Evolutionary conservation across 2,888 invertebrate genomes (phyloP).

Genomic region (Chouioia cunea): DNA sequence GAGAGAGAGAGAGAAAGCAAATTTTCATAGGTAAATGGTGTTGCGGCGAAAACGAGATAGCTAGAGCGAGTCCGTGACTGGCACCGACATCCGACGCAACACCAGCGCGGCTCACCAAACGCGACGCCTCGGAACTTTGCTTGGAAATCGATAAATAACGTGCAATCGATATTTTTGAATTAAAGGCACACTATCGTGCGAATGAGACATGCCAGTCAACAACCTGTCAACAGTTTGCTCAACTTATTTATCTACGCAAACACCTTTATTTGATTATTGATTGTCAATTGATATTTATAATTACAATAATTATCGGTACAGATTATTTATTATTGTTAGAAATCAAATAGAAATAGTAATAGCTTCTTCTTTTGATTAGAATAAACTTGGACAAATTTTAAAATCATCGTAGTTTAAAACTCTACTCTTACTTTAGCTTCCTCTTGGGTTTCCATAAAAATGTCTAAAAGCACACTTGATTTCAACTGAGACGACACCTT

Average conservation of each 20-base stretch:
- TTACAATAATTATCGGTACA: too few relatives aligned
- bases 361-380: too few relatives aligned
- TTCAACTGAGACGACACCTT: slow-evolving; percentile 1
- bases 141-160: slow-evolving; percentile 18
- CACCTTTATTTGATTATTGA: too few relatives aligned
- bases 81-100: slow-evolving; percentile 57
- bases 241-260: too few relatives aligned
- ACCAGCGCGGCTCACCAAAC: slow-evolving; percentile 20
- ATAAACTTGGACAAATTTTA: too few relatives aligned
- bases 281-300: too few relatives aligned
- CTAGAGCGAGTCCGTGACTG: slow-evolving; percentile 58
- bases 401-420: slow-evolving; percentile 4
- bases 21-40: too few relatives aligned
- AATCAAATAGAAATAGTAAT: too few relatives aligned
- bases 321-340: too few relatives aligned
- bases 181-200: background rate
- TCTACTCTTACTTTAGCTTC: slow-evolving; percentile 63
- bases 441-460: slow-evolving; percentile 61
- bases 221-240: background rate
- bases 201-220: background rate
- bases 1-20: slow-evolving; percentile 38
- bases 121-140: slow-evolving; percentile 52
- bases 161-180: slow-evolving; percentile 22
- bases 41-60: slow-evolving; percentile 31
- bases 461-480: slow-evolving; percentile 44